These are phyloP conservation scores for Pandion haliaetus DNA, from an alignment of 2,113 vertebrate genomes.

Conservation along the genomic window DNA sequence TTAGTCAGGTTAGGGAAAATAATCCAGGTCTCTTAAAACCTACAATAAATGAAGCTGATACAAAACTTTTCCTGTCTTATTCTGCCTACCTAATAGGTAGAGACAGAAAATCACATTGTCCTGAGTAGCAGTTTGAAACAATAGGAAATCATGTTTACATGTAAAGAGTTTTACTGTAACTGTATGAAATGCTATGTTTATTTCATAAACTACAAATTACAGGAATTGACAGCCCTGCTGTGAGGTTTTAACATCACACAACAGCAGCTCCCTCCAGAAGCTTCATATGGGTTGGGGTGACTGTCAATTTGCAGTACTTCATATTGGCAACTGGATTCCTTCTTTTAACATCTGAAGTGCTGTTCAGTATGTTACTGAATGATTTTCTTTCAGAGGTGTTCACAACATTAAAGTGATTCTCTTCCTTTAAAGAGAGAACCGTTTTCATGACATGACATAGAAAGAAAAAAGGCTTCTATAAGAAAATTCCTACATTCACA, in stretches of 20 bases:
- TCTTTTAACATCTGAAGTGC: neutral
- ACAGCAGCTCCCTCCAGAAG: neutral
- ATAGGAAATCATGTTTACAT: neutral
- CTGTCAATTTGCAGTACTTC: neutral
- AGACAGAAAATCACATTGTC: neutral
- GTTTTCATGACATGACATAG: neutral
- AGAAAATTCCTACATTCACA: neutral
- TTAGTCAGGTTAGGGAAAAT: neutral
- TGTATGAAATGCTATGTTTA: neutral
- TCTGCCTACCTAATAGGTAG: neutral
- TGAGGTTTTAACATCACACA: neutral
- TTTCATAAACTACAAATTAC: conserved; percentile 2
- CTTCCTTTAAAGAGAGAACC: neutral
- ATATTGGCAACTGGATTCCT: neutral
- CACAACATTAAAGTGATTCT: neutral
- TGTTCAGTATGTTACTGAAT: neutral
- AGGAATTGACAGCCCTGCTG: neutral
- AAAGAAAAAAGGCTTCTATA: neutral
- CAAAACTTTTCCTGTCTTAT: neutral
- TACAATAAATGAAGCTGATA: neutral
- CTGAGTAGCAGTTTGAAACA: neutral
- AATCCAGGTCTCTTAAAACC: neutral
- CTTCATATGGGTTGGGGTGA: neutral
- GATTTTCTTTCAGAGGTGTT: neutral
- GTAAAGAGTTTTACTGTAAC: neutral